Percentiles rank a stretch among this genome's conserved stretches.
These are phyloP conservation scores for Herpetotheres cachinnans DNA, from an alignment of 2,113 vertebrate genomes.

Conservation along the genomic window DNA sequence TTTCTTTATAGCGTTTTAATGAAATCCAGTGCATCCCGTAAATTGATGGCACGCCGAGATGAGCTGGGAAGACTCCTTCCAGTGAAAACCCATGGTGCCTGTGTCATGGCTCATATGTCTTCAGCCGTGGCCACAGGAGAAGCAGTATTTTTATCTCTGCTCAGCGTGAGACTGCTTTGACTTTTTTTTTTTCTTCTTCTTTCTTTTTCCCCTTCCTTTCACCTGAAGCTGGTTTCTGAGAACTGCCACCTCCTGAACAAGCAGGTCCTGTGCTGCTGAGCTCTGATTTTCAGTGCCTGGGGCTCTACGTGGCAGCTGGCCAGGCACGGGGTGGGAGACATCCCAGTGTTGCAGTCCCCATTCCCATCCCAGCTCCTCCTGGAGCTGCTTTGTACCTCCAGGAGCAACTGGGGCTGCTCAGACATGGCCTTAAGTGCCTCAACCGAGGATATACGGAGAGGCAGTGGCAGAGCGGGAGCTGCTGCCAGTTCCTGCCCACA, in stretches of 20 bases:
- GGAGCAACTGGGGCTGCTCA: background rate
- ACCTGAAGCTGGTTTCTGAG: conserved; percentile 44
- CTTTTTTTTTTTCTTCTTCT: background rate
- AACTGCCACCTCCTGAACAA: background rate
- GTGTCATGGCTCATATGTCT: background rate
- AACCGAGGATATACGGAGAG: fast-evolving
- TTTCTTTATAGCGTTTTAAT: conserved; percentile 13
- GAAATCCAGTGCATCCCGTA: conserved; percentile 5
- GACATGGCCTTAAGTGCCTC: fast-evolving
- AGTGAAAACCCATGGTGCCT: background rate
- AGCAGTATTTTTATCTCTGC: conserved; percentile 46
- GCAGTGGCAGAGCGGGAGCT: background rate
- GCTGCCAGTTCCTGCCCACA: background rate
- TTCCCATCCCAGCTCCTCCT: background rate
- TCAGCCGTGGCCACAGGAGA: background rate
- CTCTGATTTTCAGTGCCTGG: background rate
- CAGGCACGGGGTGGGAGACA: fast-evolving
- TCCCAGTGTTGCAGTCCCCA: fast-evolving
- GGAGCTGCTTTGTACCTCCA: background rate
- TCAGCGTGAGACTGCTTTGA: conserved; percentile 4
- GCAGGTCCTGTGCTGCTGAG: background rate
- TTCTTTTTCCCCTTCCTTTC: conserved; percentile 13
- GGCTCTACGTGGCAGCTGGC: background rate
- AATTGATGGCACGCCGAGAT: background rate
- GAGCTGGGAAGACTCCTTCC: background rate